Percentiles rank a stretch among this genome's conserved stretches.
These are phyloP conservation scores for Umimayanthus chanpuru DNA, from an alignment of 92 coral and sea anemone genomes.

Conservation along the genomic window DNA sequence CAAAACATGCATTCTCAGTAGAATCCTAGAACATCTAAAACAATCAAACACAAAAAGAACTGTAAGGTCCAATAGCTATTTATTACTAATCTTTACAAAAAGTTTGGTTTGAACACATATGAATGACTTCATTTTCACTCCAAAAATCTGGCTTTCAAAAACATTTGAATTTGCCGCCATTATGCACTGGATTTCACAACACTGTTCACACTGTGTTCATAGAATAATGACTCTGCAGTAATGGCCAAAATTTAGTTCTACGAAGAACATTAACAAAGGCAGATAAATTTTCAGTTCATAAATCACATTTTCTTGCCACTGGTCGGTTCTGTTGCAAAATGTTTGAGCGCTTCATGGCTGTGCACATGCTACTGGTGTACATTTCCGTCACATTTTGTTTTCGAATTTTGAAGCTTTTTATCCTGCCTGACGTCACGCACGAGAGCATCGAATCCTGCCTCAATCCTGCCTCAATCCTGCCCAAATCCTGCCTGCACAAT, in stretches of 20 bases:
- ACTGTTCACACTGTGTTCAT: not conserved
- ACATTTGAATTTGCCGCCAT: conserved; percentile 3
- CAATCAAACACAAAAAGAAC: no score
- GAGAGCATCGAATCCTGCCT: no score
- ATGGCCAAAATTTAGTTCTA: not conserved
- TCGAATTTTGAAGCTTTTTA: no score
- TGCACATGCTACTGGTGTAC: no score
- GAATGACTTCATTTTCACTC: conserved; percentile 4
- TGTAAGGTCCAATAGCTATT: no score
- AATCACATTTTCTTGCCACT: not conserved
- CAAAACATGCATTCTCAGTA: conserved; percentile 23
- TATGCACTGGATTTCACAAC: not conserved
- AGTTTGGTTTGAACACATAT: not conserved
- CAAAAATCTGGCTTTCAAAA: conserved; percentile 11
- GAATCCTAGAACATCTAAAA: not conserved
- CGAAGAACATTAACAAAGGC: not conserved
- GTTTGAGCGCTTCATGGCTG: not conserved
- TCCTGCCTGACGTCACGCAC: no score
- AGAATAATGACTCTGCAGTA: not conserved
- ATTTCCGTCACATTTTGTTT: no score
- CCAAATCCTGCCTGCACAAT: no score
- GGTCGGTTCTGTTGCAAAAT: no score
- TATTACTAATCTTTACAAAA: no score
- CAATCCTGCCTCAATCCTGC: no score
- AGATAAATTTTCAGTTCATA: not conserved